Evolutionary conservation across 2,113 vertebrate genomes (phyloP).

Genomic region (Puntigrus tetrazona): DNA sequence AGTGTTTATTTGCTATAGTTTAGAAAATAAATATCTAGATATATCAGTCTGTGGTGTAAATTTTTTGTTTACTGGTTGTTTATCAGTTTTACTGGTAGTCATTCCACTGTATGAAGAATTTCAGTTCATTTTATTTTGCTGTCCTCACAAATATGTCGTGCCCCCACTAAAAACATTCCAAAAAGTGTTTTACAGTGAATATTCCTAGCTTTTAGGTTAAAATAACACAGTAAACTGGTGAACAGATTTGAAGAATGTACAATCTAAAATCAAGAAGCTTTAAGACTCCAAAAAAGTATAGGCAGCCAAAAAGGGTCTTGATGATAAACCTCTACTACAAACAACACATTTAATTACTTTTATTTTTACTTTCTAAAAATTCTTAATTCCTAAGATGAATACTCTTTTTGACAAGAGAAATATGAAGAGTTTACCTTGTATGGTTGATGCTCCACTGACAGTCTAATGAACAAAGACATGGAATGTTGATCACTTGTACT

Average conservation of each 20-base stretch:
- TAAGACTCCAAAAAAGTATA: neutral
- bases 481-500: conserved; percentile 24
- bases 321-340: neutral
- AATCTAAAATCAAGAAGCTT: neutral
- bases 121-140: neutral
- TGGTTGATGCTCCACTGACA: conserved; percentile 5
- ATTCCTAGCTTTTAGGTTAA: too few relatives aligned
- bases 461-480: conserved; percentile 7
- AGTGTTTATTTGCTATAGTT: too few relatives aligned
- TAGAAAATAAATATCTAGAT: too few relatives aligned
- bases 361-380: neutral
- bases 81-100: too few relatives aligned
- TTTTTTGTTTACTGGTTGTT: too few relatives aligned
- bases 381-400: neutral
- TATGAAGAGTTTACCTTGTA: neutral
- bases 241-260: neutral
- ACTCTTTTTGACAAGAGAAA: neutral
- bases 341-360: neutral
- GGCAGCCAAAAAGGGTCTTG: neutral
- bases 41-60: too few relatives aligned
- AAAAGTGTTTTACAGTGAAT: neutral
- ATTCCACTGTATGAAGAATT: too few relatives aligned
- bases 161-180: neutral
- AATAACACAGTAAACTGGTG: neutral
- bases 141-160: too few relatives aligned